Evolutionary conservation across 2,797 vertebrate species (phyloP).

Genomic region (Takifugu ocellatus): DNA sequence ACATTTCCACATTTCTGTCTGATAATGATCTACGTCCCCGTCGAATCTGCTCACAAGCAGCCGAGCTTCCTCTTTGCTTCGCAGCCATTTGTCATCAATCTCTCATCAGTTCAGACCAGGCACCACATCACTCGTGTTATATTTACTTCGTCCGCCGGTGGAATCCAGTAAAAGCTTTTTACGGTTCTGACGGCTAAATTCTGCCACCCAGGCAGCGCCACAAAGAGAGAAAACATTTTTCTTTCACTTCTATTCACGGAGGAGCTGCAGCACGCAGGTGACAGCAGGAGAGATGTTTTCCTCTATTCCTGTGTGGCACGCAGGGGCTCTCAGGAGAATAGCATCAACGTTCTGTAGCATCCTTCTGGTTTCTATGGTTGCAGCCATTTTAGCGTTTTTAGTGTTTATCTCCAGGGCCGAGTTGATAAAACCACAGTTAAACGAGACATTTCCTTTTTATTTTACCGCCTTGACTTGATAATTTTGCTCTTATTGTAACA

Average conservation of each 20-base stretch:
- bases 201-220: slow-evolving; percentile 42
- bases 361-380: slow-evolving; percentile 13
- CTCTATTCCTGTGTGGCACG: slow-evolving; percentile 9
- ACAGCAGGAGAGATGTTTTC: slow-evolving; percentile 12
- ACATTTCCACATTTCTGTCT: no score
- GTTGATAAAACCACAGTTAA: no score
- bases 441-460: no score
- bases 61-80: slow-evolving; percentile 30
- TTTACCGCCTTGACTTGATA: no score
- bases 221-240: slow-evolving; percentile 8
- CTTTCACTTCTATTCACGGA: no score
- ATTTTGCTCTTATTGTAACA: no score
- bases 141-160: slow-evolving; percentile 41
- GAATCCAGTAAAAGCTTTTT: slow-evolving; percentile 47
- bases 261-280: background rate
- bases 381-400: no score
- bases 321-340: slow-evolving; percentile 24
- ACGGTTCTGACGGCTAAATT: slow-evolving; percentile 34
- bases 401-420: no score
- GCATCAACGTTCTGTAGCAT: slow-evolving; percentile 18
- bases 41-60: background rate
- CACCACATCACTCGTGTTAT: slow-evolving; percentile 28
- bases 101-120: slow-evolving; percentile 37
- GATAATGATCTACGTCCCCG: no score
- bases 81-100: slow-evolving; percentile 39